These are phyloP conservation scores for Cephus runcator DNA, from an alignment of 2,888 invertebrate genomes.

Conservation along the genomic window DNA sequence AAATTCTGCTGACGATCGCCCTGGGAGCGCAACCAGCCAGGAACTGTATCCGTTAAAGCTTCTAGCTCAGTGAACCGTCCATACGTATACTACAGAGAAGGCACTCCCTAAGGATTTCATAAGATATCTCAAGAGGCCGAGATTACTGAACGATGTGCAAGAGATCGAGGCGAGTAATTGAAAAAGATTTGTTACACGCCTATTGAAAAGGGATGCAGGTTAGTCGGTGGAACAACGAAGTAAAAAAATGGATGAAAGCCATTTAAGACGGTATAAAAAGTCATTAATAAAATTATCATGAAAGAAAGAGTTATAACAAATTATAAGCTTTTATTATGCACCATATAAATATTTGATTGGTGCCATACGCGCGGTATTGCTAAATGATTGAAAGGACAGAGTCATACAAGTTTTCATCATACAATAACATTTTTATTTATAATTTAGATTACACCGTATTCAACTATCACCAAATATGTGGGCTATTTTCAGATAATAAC, in stretches of 20 bases:
- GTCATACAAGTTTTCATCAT: neutral
- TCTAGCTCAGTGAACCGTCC: constrained; percentile 55
- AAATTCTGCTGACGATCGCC: constrained; percentile 62
- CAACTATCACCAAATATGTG: neutral
- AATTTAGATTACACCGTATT: constrained; percentile 45
- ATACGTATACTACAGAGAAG: constrained; percentile 36
- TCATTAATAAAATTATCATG: neutral
- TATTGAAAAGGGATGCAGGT: neutral
- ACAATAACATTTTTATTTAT: constrained; percentile 54
- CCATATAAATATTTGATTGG: neutral
- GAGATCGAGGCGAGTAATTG: constrained; percentile 50
- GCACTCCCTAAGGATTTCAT: constrained; percentile 55
- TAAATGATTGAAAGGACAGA: neutral
- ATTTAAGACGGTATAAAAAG: neutral
- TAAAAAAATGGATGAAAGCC: neutral
- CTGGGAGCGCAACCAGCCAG: constrained; percentile 42
- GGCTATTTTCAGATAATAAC: neutral
- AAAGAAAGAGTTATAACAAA: neutral
- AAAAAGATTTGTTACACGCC: constrained; percentile 50
- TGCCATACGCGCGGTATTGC: neutral
- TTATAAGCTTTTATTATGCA: neutral
- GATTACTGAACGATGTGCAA: constrained; percentile 49
- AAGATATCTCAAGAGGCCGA: constrained; percentile 42
- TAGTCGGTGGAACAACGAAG: neutral
- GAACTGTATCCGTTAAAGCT: constrained; percentile 51